Conservation (phyloP, 2,797 vertebrate species). For the Gymnothorax javanicus region DNA sequence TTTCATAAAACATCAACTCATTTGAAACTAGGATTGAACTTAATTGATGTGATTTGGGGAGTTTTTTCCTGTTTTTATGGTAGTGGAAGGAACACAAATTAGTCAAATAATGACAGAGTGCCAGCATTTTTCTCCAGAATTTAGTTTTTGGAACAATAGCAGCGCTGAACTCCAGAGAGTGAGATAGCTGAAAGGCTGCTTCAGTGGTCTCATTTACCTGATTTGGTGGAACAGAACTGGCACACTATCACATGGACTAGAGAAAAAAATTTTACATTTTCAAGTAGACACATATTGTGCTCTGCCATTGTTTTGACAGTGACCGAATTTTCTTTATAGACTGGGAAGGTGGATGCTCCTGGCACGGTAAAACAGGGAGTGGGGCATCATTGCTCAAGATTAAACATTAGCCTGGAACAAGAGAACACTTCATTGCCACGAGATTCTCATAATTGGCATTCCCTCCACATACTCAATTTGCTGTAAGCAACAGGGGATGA, state of each 20-base stretch:
- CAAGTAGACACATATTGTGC: slow-evolving; percentile 14
- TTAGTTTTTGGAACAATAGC: neutral
- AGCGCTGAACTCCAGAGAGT: slow-evolving; percentile 29
- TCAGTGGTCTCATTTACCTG: slow-evolving; percentile 26
- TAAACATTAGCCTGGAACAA: slow-evolving; percentile 34
- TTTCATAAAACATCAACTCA: too few species aligned
- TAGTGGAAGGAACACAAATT: slow-evolving; percentile 12
- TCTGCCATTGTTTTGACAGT: slow-evolving; percentile 25
- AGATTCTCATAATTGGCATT: slow-evolving; percentile 62
- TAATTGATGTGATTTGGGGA: slow-evolving; percentile 20
- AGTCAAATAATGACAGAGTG: slow-evolving; percentile 4
- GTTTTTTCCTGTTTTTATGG: slow-evolving; percentile 24
- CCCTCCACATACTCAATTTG: slow-evolving; percentile 56
- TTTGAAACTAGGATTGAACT: neutral
- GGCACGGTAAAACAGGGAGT: neutral
- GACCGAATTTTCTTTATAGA: slow-evolving; percentile 19
- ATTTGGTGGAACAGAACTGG: slow-evolving; percentile 16
- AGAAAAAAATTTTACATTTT: neutral
- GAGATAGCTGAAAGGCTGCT: slow-evolving; percentile 31
- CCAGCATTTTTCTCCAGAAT: neutral
- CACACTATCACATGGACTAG: slow-evolving; percentile 21
- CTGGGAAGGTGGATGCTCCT: neutral
- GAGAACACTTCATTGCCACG: slow-evolving; percentile 59
- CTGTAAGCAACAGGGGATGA: slow-evolving; percentile 64
- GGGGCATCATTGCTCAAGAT: neutral